Conservation (phyloP, 23 tunicate genomes). For the Styela plicata region DNA sequence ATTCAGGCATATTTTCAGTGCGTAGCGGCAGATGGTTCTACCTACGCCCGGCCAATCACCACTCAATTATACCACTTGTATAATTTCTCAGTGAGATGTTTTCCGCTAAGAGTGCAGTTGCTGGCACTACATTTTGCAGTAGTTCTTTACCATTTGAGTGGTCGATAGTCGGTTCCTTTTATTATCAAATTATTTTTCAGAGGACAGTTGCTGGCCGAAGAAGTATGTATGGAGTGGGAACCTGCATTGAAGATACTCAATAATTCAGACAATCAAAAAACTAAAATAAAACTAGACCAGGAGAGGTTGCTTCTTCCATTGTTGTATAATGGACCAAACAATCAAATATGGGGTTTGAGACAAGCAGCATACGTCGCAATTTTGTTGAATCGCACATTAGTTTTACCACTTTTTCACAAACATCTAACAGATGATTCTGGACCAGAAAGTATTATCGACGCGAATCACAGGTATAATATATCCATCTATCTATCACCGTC, state of each 20-base stretch:
- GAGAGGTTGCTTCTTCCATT: neutral
- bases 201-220: too few relatives aligned
- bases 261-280: neutral
- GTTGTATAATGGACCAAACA: constrained; percentile 3
- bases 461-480: constrained; percentile 12
- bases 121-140: too few relatives aligned
- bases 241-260: neutral
- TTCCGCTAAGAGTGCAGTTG: too few relatives aligned
- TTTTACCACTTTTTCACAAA: neutral
- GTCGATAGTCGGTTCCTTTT: too few relatives aligned
- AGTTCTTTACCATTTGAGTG: too few relatives aligned
- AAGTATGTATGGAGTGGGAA: neutral
- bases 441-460: neutral
- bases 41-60: too few relatives aligned
- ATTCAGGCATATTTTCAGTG: too few relatives aligned
- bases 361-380: constrained; percentile 8
- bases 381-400: neutral
- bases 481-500: too few relatives aligned
- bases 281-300: neutral
- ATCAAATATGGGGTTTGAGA: constrained; percentile 14
- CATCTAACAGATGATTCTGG: neutral
- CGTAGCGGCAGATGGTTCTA: too few relatives aligned
- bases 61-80: too few relatives aligned
- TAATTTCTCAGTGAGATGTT: too few relatives aligned
- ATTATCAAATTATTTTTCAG: too few relatives aligned